Base-by-base conservation (phyloP, 2,888 invertebrate genomes). In the Aelia acuminata region DNA sequence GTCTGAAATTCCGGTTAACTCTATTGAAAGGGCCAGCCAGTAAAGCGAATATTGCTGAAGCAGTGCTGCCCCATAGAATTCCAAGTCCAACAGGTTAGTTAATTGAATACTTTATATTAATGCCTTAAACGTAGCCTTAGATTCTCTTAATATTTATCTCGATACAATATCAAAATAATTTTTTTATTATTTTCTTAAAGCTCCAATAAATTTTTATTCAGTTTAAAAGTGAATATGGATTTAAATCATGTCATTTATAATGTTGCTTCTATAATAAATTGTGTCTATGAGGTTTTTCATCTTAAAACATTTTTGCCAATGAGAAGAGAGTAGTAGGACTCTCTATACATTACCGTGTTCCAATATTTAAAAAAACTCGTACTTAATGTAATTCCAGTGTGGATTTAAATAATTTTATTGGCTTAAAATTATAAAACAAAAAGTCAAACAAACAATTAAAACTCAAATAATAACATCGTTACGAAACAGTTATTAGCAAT, bases 1-100 rank as follows among this genome's bases (percentile, higher is more conserved):
- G 63, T 70, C 63, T 70, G 63, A 70, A 70, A 70, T 70, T 70
- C 63, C 63, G 63, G 63, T 70, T 70, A 70, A 70, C 63, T 70
- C 63, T 70, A 70, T 70, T 70, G 63, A 70, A 70, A 70, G 63
- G 63, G 63, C 63, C 63, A 35, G 63, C 63, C 63, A 35, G 63
- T 70, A 70, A 70, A 70, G 63, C 63, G 63, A 70, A 70, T 70
- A 70, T 70, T 70, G 63, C 31, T 70, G 35, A 70, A 70, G 63
- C 63, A 70, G 35, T 70, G 63, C 63, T 35, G 63, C 31, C 63
- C 63, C 63, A 70, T 70, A 70, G 63, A 70, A 70, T 70, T 70
- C 63, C 63, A 70, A 70, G 35, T 70, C 63, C 63, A 70, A 70
- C 63, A 70, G 63, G 63, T 70, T 70, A 70, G 63, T 70, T 70